A percentile compares a stretch with the other conserved stretches of the same genome.
phyloP scores from a whole-genome alignment of 2,797 vertebrate genomes.

The Hippoglossus hippoglossus region DNA sequence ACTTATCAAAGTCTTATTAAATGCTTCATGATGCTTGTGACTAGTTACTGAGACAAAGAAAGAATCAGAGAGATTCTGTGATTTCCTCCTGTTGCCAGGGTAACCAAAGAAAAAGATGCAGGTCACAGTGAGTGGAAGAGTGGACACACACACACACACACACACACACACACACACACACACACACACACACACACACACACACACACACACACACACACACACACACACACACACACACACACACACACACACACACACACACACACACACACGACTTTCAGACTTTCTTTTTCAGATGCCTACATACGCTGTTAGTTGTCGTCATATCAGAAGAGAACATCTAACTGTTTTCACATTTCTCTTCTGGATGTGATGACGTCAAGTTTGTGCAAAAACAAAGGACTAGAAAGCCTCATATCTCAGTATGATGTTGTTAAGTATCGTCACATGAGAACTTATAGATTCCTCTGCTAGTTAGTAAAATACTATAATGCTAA shows the following conservation, averaged over 20 bases:
- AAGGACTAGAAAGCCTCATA: neutral
- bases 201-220: neutral
- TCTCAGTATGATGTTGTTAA: neutral
- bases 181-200: neutral
- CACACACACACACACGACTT: neutral
- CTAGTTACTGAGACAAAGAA: constrained; percentile 13
- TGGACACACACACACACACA: constrained; percentile 40
- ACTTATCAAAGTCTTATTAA: neutral
- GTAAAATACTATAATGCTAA: neutral
- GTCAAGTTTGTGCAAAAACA: neutral
- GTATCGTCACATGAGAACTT: neutral
- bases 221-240: neutral
- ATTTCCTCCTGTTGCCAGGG: constrained; percentile 90
- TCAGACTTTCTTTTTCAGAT: neutral
- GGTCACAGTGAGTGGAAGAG: constrained; percentile 86
- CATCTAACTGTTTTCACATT: too few relatives aligned
- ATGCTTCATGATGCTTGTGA: neutral
- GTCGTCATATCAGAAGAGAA: neutral
- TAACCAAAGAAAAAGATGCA: constrained; percentile 91
- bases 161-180: neutral
- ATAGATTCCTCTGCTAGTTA: neutral
- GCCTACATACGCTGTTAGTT: neutral
- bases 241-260: too few relatives aligned
- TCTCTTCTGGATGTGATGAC: neutral
- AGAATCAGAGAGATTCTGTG: constrained; percentile 35